phyloP scores from a whole-genome alignment of 2,888 invertebrate species.

The Escarpia spicata region DNA sequence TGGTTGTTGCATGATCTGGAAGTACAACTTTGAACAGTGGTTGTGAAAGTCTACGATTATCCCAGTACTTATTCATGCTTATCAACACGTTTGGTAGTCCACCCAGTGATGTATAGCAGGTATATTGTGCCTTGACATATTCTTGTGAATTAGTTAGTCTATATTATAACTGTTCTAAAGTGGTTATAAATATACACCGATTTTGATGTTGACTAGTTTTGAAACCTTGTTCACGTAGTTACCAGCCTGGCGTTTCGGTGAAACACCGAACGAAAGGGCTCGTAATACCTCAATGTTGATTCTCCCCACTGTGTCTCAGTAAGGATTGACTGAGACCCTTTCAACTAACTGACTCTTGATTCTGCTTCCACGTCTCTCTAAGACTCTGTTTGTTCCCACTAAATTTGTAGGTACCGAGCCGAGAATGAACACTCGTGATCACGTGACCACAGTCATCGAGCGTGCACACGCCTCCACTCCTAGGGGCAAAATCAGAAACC shows the following conservation, averaged over 20 bases:
- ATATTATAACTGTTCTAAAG: background rate
- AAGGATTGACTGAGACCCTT: background rate
- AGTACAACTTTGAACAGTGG: background rate
- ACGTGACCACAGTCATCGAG: background rate
- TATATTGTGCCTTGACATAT: background rate
- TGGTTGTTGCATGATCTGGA: background rate
- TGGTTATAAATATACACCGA: background rate
- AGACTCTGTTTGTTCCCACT: constrained; percentile 4
- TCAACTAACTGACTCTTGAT: background rate
- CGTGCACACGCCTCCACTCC: background rate
- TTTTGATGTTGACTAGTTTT: background rate
- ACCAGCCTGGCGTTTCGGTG: background rate
- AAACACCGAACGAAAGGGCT: background rate
- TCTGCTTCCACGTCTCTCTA: background rate
- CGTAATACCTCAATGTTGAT: background rate
- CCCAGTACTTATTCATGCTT: constrained; percentile 1
- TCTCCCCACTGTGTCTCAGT: background rate
- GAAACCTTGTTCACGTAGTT: background rate
- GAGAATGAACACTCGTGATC: background rate
- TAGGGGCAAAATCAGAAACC: constrained; percentile 16
- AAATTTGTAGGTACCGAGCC: background rate
- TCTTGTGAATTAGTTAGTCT: background rate
- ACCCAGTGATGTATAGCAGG: background rate
- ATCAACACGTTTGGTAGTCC: background rate
- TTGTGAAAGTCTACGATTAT: background rate